phyloP scores from a whole-genome alignment of 2,888 invertebrate genomes.

The Drosophila cognata region DNA sequence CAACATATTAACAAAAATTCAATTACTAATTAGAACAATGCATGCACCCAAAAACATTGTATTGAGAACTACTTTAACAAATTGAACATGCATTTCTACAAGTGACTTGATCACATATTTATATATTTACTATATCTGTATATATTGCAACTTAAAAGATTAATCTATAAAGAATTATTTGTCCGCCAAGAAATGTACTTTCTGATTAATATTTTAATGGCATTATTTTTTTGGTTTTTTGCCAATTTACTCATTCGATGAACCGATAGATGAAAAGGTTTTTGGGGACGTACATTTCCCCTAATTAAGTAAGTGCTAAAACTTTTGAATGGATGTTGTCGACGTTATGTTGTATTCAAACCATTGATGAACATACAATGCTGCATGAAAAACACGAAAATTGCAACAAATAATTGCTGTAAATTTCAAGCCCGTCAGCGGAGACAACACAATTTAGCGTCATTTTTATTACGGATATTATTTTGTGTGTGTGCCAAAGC shows the following conservation, averaged over 20 bases:
- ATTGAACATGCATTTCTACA: not conserved
- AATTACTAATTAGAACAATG: conserved; percentile 42
- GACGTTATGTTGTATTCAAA: not conserved
- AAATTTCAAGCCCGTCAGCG: conserved; percentile 75
- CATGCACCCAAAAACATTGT: not conserved
- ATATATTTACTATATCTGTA: not conserved
- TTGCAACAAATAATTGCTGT: conserved; percentile 42
- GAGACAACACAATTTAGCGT: conserved; percentile 50
- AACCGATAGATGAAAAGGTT: not conserved
- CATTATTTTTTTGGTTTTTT: not conserved
- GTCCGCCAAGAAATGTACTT: not conserved
- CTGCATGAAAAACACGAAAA: conserved; percentile 25
- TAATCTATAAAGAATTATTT: not conserved
- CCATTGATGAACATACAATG: conserved; percentile 5
- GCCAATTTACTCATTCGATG: not conserved
- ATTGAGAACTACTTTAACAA: not conserved
- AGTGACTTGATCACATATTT: not conserved
- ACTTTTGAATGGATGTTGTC: not conserved
- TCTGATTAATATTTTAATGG: not conserved
- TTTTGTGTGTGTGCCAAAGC: conserved; percentile 57
- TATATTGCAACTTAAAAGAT: not conserved
- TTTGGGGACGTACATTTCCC: not conserved
- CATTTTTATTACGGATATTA: conserved; percentile 36
- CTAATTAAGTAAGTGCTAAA: not conserved
- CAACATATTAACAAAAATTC: conserved; percentile 38